Percentiles rank a stretch among this genome's conserved stretches.
phyloP scores from a whole-genome alignment of 2,888 invertebrate species.

The Tricholauxania praeusta region DNA sequence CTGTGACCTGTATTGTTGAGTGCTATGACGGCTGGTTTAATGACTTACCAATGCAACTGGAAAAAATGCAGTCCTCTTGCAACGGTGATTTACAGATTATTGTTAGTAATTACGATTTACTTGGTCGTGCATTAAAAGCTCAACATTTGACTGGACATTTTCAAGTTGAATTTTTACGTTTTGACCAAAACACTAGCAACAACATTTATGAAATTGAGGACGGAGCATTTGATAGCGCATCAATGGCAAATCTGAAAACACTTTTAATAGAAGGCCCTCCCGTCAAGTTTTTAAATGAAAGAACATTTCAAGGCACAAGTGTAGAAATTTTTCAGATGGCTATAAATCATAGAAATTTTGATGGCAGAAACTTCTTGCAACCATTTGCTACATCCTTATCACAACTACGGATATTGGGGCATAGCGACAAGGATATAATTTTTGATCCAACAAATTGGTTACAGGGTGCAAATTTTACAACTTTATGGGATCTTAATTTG shows the following conservation, averaged over 20 bases:
- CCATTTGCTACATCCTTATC: slow-evolving; percentile 46
- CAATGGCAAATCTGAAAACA: slow-evolving; percentile 38
- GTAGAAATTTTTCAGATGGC: slow-evolving; percentile 49
- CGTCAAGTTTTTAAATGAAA: slow-evolving; percentile 17
- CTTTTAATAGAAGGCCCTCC: slow-evolving; percentile 46
- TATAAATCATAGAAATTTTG: slow-evolving; percentile 42
- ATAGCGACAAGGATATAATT: neutral
- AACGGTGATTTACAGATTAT: slow-evolving; percentile 32
- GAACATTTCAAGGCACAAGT: slow-evolving; percentile 48
- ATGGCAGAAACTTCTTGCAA: slow-evolving; percentile 46
- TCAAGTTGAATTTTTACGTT: slow-evolving; percentile 41
- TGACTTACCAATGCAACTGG: slow-evolving; percentile 31
- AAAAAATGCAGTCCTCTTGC: slow-evolving; percentile 24
- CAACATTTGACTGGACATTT: slow-evolving; percentile 44
- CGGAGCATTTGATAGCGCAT: slow-evolving; percentile 47
- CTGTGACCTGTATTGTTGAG: slow-evolving; percentile 31
- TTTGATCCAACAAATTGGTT: slow-evolving; percentile 50
- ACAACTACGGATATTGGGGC: slow-evolving; percentile 37
- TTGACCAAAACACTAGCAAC: slow-evolving; percentile 39
- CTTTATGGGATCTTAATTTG: slow-evolving; percentile 49
- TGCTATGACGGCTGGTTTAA: slow-evolving; percentile 35
- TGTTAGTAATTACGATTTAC: slow-evolving; percentile 45
- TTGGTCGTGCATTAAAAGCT: slow-evolving; percentile 33
- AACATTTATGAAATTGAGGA: slow-evolving; percentile 44
- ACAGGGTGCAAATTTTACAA: slow-evolving; percentile 34